These are phyloP conservation scores for Oscheius sp. DNA, from an alignment of 2,888 invertebrate species.

Conservation along the genomic window DNA sequence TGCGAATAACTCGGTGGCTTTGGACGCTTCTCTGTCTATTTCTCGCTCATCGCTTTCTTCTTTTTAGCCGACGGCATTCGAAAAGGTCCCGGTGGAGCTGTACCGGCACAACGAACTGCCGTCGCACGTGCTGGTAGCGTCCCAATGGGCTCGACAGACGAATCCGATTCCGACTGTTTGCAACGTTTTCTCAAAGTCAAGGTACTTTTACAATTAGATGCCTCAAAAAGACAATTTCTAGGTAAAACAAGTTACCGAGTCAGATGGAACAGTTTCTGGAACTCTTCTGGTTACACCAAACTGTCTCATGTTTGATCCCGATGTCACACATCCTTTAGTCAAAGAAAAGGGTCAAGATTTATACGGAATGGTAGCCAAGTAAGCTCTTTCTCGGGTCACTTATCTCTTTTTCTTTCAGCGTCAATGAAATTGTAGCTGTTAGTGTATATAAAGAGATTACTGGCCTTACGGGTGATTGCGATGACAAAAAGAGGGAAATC, in stretches of 20 bases:
- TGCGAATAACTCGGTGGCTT: no score
- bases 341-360: slow-evolving; percentile 76
- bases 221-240: slow-evolving; percentile 43
- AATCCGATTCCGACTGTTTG: slow-evolving; percentile 76
- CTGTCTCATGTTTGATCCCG: slow-evolving; percentile 88
- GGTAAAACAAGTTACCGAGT: slow-evolving; percentile 76
- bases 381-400: slow-evolving; percentile 26
- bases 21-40: no score
- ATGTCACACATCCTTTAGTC: slow-evolving; percentile 94
- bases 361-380: slow-evolving; percentile 89
- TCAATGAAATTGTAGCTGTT: slow-evolving; percentile 96
- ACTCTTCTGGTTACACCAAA: slow-evolving; percentile 97
- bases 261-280: slow-evolving; percentile 76
- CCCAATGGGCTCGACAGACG: slow-evolving; percentile 49
- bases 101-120: slow-evolving; percentile 56
- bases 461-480: slow-evolving; percentile 81
- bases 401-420: slow-evolving; percentile 74
- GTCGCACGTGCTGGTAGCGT: slow-evolving; percentile 60
- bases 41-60: neutral
- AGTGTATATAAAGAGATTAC: slow-evolving; percentile 97
- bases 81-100: slow-evolving; percentile 67
- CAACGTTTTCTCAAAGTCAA: slow-evolving; percentile 76
- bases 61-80: slow-evolving; percentile 57
- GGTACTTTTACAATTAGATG: slow-evolving; percentile 37
- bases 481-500: slow-evolving; percentile 63